These are phyloP conservation scores for Pycnonotus jocosus DNA, from an alignment of 2,113 vertebrate species.

Conservation along the genomic window DNA sequence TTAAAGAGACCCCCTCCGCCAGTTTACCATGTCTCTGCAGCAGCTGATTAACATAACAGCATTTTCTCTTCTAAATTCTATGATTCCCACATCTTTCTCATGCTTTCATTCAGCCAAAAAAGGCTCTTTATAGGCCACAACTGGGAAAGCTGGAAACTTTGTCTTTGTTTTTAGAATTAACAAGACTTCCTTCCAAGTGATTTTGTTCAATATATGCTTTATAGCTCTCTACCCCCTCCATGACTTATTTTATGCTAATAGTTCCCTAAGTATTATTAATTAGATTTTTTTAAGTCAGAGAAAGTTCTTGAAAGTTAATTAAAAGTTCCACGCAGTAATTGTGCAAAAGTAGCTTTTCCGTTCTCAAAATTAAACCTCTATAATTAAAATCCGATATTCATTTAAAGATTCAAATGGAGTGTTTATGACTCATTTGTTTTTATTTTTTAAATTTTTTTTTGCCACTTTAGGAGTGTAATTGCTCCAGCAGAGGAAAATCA, in stretches of 20 bases:
- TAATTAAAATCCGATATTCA: conserved; percentile 76
- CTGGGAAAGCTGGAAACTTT: not conserved
- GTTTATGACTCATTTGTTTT: conserved; percentile 71
- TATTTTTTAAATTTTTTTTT: conserved; percentile 54
- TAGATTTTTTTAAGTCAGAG: conserved; percentile 62
- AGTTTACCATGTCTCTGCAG: not conserved
- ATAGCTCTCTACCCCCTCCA: not conserved
- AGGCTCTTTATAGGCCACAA: not conserved
- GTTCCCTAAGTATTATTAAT: conserved; percentile 74
- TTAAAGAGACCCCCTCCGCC: not conserved
- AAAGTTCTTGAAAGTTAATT: conserved; percentile 81
- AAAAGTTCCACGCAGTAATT: conserved; percentile 74
- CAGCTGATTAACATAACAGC: not conserved
- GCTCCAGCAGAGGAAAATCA: not conserved
- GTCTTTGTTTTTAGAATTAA: not conserved
- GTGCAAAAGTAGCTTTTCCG: conserved; percentile 71
- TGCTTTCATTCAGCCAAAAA: not conserved
- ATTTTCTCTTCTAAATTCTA: not conserved
- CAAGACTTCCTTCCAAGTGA: not conserved
- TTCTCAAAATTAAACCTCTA: conserved; percentile 74
- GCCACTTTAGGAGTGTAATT: not conserved
- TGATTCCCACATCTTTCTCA: not conserved
- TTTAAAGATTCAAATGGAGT: conserved; percentile 64
- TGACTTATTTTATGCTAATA: conserved; percentile 66
- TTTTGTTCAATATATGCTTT: not conserved